These are phyloP conservation scores for Eciton burchellii DNA, from an alignment of 1,140 invertebrate species.

Conservation along the genomic window DNA sequence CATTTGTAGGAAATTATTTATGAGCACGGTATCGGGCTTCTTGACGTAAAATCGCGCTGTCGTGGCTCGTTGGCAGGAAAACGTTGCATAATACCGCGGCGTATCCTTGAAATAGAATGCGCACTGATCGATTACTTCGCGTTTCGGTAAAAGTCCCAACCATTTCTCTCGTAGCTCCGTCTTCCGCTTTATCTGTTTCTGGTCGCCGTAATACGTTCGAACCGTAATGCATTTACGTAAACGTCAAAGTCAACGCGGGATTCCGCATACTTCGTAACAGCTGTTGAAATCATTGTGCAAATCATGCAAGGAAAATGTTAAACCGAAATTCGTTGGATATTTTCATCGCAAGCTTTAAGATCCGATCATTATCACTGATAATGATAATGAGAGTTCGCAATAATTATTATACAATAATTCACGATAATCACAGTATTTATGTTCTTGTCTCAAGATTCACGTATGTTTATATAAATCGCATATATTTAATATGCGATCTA, in stretches of 20 bases:
- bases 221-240: neutral
- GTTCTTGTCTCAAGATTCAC: no score
- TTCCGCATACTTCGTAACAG: conserved; percentile 28
- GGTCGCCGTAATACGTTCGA: neutral
- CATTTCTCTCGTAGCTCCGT: neutral
- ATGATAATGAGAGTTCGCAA: neutral
- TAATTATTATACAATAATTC: neutral
- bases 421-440: no score
- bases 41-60: conserved; percentile 20
- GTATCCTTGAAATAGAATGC: conserved; percentile 72
- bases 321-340: neutral
- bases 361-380: neutral
- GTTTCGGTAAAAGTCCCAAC: conserved; percentile 59
- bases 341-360: neutral
- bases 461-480: no score
- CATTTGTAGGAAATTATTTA: conserved; percentile 3
- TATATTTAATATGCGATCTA: no score
- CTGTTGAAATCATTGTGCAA: conserved; percentile 3
- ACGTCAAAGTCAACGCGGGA: neutral
- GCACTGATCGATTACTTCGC: conserved; percentile 71
- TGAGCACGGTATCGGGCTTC: neutral
- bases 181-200: conserved; percentile 56
- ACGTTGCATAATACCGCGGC: conserved; percentile 62
- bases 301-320: conserved; percentile 9
- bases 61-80: neutral